Conservation (phyloP, 2,797 vertebrate species). For the Myripristis murdjan region DNA sequence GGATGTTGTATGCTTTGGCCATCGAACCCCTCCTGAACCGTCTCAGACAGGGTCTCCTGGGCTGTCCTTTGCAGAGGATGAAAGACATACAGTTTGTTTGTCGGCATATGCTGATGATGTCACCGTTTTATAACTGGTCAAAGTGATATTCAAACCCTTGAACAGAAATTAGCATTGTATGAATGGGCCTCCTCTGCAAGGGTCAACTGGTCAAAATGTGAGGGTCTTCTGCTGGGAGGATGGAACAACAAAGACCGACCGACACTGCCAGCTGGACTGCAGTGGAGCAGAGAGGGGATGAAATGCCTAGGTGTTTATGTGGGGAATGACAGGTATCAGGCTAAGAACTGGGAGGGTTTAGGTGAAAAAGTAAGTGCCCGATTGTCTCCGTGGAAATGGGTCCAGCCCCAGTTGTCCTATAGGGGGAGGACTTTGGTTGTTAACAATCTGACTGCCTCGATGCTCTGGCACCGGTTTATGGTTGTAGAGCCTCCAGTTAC, state of each 20-base stretch:
- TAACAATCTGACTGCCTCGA: slow-evolving; percentile 5
- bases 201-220: slow-evolving; percentile 3
- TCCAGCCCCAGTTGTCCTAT: slow-evolving; percentile 21
- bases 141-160: background rate
- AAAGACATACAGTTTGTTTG: too few species aligned
- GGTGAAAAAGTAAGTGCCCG: slow-evolving; percentile 2
- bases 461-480: slow-evolving; percentile 13
- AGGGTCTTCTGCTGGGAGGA: background rate
- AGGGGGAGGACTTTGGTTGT: slow-evolving; percentile 12
- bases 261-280: background rate
- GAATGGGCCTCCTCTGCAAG: background rate
- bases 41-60: background rate
- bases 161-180: background rate
- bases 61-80: background rate
- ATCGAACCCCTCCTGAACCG: background rate
- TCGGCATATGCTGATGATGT: background rate
- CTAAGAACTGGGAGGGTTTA: slow-evolving; percentile 15
- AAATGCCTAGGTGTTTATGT: slow-evolving; percentile 4
- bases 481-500: background rate
- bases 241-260: background rate
- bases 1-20: background rate
- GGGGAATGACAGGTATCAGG: background rate
- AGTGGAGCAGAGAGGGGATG: slow-evolving; percentile 1
- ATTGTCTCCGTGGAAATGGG: slow-evolving; percentile 4
- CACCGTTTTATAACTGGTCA: background rate